Conservation (phyloP, 2,888 invertebrate species). For the Trimorus sp. region DNA sequence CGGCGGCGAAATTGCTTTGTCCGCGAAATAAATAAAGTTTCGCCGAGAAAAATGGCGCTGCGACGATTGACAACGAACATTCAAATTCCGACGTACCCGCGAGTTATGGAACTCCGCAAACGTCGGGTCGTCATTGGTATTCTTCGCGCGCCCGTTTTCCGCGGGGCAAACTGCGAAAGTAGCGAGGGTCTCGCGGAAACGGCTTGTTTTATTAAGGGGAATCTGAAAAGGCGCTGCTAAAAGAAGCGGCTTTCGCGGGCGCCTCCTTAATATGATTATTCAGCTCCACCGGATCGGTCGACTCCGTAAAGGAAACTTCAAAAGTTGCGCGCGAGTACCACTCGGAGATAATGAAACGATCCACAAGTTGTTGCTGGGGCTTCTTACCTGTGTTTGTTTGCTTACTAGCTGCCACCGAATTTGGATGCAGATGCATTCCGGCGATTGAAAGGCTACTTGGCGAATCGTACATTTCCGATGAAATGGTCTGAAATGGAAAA, state of each 20-base stretch:
- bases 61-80: slow-evolving; percentile 8
- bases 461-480: too few relatives aligned
- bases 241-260: slow-evolving; percentile 34
- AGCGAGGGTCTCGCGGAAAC: slow-evolving; percentile 34
- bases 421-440: not conserved
- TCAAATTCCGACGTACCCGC: slow-evolving; percentile 7
- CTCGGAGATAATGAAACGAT: slow-evolving; percentile 79
- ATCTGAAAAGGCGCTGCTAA: slow-evolving; percentile 53
- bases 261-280: slow-evolving; percentile 74
- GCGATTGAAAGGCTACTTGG: too few relatives aligned
- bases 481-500: too few relatives aligned
- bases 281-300: slow-evolving; percentile 72
- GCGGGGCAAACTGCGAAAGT: slow-evolving; percentile 15
- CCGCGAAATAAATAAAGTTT: too few relatives aligned
- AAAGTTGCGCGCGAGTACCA: slow-evolving; percentile 75
- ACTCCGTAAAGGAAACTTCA: slow-evolving; percentile 74
- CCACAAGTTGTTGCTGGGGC: slow-evolving; percentile 75
- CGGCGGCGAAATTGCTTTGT: too few relatives aligned
- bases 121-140: slow-evolving; percentile 7
- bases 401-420: slow-evolving; percentile 23
- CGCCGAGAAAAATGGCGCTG: too few relatives aligned
- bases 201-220: slow-evolving; percentile 47
- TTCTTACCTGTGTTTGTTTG: slow-evolving; percentile 39
- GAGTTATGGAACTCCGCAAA: slow-evolving; percentile 28
- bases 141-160: not conserved